Evolutionary conservation across 2,797 vertebrate species (phyloP).

Genomic region (Podarcis siculus): DNA sequence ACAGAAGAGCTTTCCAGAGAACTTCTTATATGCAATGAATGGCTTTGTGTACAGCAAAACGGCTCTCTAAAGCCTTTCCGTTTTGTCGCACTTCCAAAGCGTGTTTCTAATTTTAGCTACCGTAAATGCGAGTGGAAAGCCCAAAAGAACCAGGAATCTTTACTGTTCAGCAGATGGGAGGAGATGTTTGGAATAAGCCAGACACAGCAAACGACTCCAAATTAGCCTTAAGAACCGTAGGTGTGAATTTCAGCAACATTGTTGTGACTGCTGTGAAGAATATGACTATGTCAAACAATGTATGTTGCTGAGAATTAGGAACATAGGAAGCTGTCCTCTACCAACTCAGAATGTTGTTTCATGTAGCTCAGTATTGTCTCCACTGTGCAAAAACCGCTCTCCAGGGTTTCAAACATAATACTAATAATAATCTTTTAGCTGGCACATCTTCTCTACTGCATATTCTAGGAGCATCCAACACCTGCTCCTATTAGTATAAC

Average conservation of each 20-base stretch:
- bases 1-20: not conserved
- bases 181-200: not conserved
- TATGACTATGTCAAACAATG: not conserved
- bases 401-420: not conserved
- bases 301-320: not conserved
- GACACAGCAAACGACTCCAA: not conserved
- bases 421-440: not conserved
- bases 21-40: not conserved
- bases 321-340: not conserved
- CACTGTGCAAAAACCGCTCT: no score
- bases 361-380: no score
- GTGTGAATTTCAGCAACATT: not conserved
- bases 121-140: not conserved
- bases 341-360: no score
- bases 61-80: not conserved
- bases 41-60: not conserved
- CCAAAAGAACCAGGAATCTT: not conserved
- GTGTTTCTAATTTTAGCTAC: not conserved
- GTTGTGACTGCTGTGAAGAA: not conserved
- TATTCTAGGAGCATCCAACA: not conserved
- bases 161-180: not conserved
- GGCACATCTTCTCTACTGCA: not conserved
- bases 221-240: not conserved
- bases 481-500: not conserved
- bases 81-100: not conserved